These are phyloP conservation scores for Bombyx mori DNA, from an alignment of 1,140 invertebrate species.

Conservation along the genomic window DNA sequence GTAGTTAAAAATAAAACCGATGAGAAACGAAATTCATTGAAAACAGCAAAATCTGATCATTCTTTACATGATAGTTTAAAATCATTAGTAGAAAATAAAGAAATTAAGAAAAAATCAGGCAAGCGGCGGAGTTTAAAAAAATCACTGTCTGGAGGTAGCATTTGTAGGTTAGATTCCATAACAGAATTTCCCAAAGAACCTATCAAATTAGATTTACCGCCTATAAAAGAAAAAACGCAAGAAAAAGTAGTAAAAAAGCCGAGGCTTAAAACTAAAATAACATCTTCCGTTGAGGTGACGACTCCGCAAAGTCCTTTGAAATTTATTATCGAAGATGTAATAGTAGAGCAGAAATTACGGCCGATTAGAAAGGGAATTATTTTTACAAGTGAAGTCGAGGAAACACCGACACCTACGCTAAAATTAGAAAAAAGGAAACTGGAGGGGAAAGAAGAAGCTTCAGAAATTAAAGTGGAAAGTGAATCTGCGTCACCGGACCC, in stretches of 20 bases:
- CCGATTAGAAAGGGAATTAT: constrained; percentile 49
- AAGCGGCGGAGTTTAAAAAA: constrained; percentile 61
- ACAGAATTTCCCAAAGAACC: constrained; percentile 53
- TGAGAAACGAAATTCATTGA: constrained; percentile 35
- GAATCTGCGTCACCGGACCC: constrained; percentile 38
- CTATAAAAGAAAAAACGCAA: constrained; percentile 34
- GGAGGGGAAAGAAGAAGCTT: constrained; percentile 3
- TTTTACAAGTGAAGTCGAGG: constrained; percentile 38
- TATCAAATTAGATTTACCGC: constrained; percentile 20
- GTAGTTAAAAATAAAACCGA: constrained; percentile 31
- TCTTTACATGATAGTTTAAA: constrained; percentile 50
- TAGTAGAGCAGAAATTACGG: constrained; percentile 62
- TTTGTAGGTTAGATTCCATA: constrained; percentile 59
- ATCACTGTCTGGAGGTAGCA: constrained; percentile 55
- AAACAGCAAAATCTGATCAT: constrained; percentile 65
- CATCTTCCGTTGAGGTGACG: constrained; percentile 63
- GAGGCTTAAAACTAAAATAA: constrained; percentile 70
- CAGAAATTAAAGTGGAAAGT: constrained; percentile 9
- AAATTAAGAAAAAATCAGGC: constrained; percentile 20
- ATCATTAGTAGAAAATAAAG: constrained; percentile 30
- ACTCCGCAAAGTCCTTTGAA: constrained; percentile 61
- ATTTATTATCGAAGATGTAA: constrained; percentile 69
- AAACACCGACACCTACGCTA: constrained; percentile 6
- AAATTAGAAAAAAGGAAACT: too few species aligned
- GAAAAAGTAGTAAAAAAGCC: constrained; percentile 37